These are phyloP conservation scores for Coelopa frigida DNA, from an alignment of 1,140 invertebrate genomes.

Conservation along the genomic window DNA sequence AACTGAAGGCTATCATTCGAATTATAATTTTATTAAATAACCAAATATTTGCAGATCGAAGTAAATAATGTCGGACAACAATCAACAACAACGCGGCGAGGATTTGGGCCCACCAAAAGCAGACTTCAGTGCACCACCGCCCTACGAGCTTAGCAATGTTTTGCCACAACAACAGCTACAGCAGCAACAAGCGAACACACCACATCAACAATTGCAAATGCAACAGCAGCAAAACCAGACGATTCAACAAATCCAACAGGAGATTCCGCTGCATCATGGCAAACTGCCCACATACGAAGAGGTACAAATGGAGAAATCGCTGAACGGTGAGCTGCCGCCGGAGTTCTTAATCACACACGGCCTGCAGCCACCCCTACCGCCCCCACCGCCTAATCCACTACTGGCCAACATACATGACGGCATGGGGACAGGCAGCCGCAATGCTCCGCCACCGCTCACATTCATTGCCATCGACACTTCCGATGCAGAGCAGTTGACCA, in stretches of 20 bases:
- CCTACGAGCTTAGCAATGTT: constrained; percentile 51
- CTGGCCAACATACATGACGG: constrained; percentile 43
- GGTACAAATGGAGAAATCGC: constrained; percentile 74
- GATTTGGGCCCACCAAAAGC: constrained; percentile 66
- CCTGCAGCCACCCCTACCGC: constrained; percentile 15
- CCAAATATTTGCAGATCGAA: no score
- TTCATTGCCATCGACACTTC: constrained; percentile 63
- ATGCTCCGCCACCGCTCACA: constrained; percentile 57
- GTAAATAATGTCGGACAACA: constrained; percentile 33
- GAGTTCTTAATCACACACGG: constrained; percentile 27
- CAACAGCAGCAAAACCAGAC: constrained; percentile 11
- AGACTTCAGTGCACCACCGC: constrained; percentile 77
- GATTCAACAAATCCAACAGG: constrained; percentile 11
- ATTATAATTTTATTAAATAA: no score
- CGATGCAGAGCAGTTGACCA: constrained; percentile 60
- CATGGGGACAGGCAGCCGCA: constrained; percentile 34
- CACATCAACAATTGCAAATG: constrained; percentile 19
- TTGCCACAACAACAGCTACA: constrained; percentile 16
- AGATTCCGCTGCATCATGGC: constrained; percentile 49
- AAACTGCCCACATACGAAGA: constrained; percentile 88
- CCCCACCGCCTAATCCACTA: constrained; percentile 29
- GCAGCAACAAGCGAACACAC: constrained; percentile 12
- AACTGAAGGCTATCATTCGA: no score
- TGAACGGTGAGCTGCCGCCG: constrained; percentile 58
- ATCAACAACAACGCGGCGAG: constrained; percentile 20